Base-by-base conservation (phyloP, 2,888 invertebrate species). In the Megastigmus dorsalis region DNA sequence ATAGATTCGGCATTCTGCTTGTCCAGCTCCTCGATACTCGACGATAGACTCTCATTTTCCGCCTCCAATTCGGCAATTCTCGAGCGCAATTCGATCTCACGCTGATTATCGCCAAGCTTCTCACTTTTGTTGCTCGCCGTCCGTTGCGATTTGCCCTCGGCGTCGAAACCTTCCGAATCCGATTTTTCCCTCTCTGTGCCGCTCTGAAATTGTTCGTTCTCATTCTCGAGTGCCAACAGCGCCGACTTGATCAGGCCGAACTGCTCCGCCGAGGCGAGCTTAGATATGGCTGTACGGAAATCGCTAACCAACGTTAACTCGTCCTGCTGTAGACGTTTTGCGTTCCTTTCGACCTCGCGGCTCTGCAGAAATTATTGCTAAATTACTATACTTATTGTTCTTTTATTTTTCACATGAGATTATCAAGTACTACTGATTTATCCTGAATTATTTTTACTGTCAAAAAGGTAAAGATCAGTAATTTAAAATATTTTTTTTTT, bases 1-100 rank as follows among this genome's bases (percentile, higher is more conserved):
- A 93, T 92, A 0, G 93, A 94, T 80, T 90, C 88, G 81, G 93
- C 92, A 83, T 95, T 93, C 85, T 95, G 94, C 55, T 87, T 90
- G 82, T 95, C 95, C 79, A 95, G 87, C 83, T 94, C 94, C 80
- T 94, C 94, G 66, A 95, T 88, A 80, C 90, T 92, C 4, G 85
- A 84, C 18, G 90, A 89, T 20, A 93, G 88, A 76, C 90, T 90
- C 78, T 88, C 89, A 77, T 92, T 92, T 82, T 92, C 91, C 81
- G 90, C 90, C 80, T 89, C 89, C 0, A 93, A 86, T 45, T 90
- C 89, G 1, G 84, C 82, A 15, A 92, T 82, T 84, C 91, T 91
- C 54, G 89, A 89, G 48, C 85, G 84, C 26, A 90, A 79, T 36
- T 89, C 85, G 20, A 68, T 67, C 30, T 85, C 85, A 9, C 74